Evolutionary conservation across 2,888 invertebrate species (phyloP).

Genomic region (Polyploca ridens): DNA sequence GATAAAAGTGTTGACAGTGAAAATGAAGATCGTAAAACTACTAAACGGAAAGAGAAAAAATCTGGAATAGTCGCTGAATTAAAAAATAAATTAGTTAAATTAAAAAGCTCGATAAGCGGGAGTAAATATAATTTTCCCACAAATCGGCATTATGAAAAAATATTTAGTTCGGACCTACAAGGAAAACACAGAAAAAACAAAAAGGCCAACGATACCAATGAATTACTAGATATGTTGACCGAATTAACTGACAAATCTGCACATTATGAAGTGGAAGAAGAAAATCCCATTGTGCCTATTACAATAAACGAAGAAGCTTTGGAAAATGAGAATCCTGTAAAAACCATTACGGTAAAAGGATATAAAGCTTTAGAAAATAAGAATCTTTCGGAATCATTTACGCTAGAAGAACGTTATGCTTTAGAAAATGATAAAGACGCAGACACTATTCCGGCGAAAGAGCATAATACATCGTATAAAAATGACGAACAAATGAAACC

Average conservation of each 20-base stretch:
- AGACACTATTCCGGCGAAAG: conserved; percentile 10
- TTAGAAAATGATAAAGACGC: not conserved
- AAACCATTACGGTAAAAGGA: not conserved
- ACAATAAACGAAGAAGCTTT: conserved; percentile 14
- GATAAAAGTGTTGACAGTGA: conserved; percentile 17
- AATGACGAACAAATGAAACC: not conserved
- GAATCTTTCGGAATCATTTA: not conserved
- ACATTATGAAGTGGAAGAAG: conserved; percentile 27
- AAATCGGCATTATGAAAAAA: conserved; percentile 39
- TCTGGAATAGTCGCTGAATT: conserved; percentile 23
- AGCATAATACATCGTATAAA: conserved; percentile 11
- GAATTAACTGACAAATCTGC: conserved; percentile 55
- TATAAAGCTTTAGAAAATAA: not conserved
- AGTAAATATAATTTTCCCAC: conserved; percentile 16
- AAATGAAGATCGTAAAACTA: conserved; percentile 10
- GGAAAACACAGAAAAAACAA: conserved; percentile 33
- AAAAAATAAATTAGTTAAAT: conserved; percentile 30
- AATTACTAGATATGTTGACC: conserved; percentile 64
- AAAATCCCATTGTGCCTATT: not conserved
- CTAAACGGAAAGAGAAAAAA: conserved; percentile 23
- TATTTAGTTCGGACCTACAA: conserved; percentile 32
- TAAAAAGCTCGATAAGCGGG: conserved; percentile 26
- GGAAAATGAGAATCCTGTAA: not conserved
- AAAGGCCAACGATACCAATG: conserved; percentile 62
- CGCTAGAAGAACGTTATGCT: not conserved